These are phyloP conservation scores for Pachypanchax playfairii DNA, from an alignment of 2,113 vertebrate species.

Conservation along the genomic window DNA sequence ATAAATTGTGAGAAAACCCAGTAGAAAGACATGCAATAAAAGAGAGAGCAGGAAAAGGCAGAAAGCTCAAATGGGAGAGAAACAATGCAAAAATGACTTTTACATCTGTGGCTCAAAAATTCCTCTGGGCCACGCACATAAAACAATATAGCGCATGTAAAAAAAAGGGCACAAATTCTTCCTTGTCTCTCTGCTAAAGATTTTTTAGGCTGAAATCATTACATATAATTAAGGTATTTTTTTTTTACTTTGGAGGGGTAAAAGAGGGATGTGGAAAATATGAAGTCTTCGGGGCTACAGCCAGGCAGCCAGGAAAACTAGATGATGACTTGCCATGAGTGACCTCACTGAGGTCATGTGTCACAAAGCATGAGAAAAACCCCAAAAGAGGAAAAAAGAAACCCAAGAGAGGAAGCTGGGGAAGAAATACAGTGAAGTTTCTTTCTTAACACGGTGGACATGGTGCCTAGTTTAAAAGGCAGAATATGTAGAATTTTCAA, in stretches of 20 bases:
- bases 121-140: slow-evolving; percentile 44
- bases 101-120: slow-evolving; percentile 70
- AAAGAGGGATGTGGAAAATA: slow-evolving; percentile 51
- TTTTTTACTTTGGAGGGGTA: slow-evolving; percentile 25
- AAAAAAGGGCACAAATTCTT: slow-evolving; percentile 10
- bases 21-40: neutral
- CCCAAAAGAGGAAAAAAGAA: slow-evolving; percentile 3
- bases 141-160: slow-evolving; percentile 24
- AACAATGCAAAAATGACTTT: slow-evolving; percentile 68
- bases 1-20: neutral
- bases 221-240: slow-evolving; percentile 36
- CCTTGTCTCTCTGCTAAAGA: slow-evolving; percentile 18
- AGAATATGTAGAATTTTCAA: neutral
- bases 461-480: neutral
- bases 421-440: slow-evolving; percentile 9
- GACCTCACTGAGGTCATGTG: slow-evolving; percentile 57
- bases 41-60: slow-evolving; percentile 10
- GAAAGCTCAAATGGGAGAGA: slow-evolving; percentile 15
- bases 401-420: neutral
- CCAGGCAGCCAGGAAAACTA: slow-evolving; percentile 62
- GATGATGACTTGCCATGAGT: slow-evolving; percentile 49
- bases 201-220: slow-evolving; percentile 40
- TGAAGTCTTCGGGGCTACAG: slow-evolving; percentile 50
- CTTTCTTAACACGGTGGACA: neutral
- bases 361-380: slow-evolving; percentile 46